Percentiles rank a stretch among this genome's conserved stretches.
phyloP scores from a whole-genome alignment of 2,797 vertebrate species.

The Phylloscopus collybita region DNA sequence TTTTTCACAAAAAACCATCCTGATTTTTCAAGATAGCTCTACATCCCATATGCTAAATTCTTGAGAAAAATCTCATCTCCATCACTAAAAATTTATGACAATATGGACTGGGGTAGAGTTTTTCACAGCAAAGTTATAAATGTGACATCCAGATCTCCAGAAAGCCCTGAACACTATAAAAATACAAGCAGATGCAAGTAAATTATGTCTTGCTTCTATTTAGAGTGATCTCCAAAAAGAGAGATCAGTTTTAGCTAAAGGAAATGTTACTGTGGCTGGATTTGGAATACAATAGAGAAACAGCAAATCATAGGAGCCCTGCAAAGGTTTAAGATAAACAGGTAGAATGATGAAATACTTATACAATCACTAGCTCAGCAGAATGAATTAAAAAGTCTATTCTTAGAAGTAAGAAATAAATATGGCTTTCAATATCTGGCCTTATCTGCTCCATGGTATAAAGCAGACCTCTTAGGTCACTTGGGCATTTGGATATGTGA shows the following conservation, averaged over 20 bases:
- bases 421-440: not conserved
- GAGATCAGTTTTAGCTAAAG: not conserved
- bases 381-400: not conserved
- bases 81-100: constrained; percentile 58
- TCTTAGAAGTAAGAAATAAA: constrained; percentile 10
- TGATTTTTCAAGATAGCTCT: constrained; percentile 17
- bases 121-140: constrained; percentile 37
- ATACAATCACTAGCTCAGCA: not conserved
- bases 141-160: constrained; percentile 36
- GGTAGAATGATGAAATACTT: not conserved
- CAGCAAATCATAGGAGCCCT: not conserved
- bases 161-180: not conserved
- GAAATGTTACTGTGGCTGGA: not conserved
- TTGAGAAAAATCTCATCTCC: constrained; percentile 30
- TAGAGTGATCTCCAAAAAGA: not conserved
- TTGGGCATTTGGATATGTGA: not conserved
- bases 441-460: not conserved
- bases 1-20: constrained; percentile 10
- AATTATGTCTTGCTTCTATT: constrained; percentile 43
- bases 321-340: not conserved
- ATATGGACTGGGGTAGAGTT: constrained; percentile 34
- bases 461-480: not conserved
- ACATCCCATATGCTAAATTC: constrained; percentile 39
- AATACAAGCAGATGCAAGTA: constrained; percentile 34
- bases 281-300: not conserved